Percentiles rank a stretch among this genome's conserved stretches.
Evolutionary conservation across 2,797 vertebrate species (phyloP).

Genomic region (Meda fulgida): DNA sequence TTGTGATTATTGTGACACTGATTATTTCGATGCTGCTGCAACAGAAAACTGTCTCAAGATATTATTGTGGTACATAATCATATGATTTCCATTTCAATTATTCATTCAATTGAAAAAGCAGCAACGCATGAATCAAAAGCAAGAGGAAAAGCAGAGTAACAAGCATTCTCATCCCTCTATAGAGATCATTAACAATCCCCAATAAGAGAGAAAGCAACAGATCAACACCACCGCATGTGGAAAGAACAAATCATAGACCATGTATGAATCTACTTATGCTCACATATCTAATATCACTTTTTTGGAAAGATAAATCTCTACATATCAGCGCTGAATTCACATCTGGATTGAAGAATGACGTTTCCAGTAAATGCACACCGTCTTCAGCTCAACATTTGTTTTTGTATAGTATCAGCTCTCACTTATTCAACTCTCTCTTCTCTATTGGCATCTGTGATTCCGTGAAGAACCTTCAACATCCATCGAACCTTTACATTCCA

Average conservation of each 20-base stretch:
- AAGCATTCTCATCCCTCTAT: background rate
- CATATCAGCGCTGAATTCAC: background rate
- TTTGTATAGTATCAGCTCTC: background rate
- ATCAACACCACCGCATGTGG: background rate
- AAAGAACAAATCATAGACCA: background rate
- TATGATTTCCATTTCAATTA: background rate
- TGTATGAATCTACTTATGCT: background rate
- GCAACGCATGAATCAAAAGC: background rate
- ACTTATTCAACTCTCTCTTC: background rate
- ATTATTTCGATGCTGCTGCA: conserved; percentile 8
- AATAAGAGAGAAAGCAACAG: background rate
- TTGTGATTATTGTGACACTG: background rate
- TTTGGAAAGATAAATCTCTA: background rate
- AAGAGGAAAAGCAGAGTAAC: background rate
- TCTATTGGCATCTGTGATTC: background rate
- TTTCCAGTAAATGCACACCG: background rate
- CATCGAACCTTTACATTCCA: background rate
- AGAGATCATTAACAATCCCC: background rate
- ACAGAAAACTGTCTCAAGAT: background rate
- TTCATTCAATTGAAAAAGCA: background rate
- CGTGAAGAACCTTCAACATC: background rate
- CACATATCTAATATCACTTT: too few relatives aligned
- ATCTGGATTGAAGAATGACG: background rate
- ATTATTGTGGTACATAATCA: background rate
- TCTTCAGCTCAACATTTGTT: background rate